A percentile compares a stretch with the other conserved stretches of the same genome.
Evolutionary conservation across 2,113 vertebrate species (phyloP).

Genomic region (Notiomystis cincta): DNA sequence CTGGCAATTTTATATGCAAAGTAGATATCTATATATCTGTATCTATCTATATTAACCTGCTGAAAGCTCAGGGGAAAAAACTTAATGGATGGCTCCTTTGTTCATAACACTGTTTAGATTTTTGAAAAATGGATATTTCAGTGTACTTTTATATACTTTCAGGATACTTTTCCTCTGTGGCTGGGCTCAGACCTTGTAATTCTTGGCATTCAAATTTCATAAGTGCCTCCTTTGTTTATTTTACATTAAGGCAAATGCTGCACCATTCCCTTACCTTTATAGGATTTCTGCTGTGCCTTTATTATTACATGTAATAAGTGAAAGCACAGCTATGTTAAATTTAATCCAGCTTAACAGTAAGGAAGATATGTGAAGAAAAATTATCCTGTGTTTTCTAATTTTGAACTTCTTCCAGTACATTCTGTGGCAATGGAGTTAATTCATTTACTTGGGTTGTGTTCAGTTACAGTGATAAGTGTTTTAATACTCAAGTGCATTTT

Average conservation of each 20-base stretch:
- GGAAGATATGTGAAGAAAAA: background rate
- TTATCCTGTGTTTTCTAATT: constrained; percentile 8
- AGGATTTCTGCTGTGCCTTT: background rate
- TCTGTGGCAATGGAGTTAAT: constrained; percentile 47
- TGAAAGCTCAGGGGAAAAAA: background rate
- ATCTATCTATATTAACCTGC: background rate
- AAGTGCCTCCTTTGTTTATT: constrained; percentile 18
- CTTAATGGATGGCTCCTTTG: background rate
- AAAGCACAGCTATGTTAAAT: background rate
- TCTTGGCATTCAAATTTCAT: constrained; percentile 41
- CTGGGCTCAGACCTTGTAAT: background rate
- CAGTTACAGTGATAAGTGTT: constrained; percentile 25
- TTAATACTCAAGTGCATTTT: constrained; percentile 14
- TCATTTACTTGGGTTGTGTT: background rate
- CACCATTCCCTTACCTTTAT: background rate
- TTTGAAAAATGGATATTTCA: background rate
- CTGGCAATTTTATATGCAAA: background rate
- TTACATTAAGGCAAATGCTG: background rate
- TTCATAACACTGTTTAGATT: background rate
- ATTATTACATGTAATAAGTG: background rate
- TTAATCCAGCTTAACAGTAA: background rate
- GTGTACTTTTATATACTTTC: background rate
- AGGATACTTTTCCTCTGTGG: background rate
- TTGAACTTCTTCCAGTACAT: constrained; percentile 32
- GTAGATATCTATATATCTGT: background rate